phyloP scores from a whole-genome alignment of 2,888 invertebrate genomes.

The Tryphoninae sp. region DNA sequence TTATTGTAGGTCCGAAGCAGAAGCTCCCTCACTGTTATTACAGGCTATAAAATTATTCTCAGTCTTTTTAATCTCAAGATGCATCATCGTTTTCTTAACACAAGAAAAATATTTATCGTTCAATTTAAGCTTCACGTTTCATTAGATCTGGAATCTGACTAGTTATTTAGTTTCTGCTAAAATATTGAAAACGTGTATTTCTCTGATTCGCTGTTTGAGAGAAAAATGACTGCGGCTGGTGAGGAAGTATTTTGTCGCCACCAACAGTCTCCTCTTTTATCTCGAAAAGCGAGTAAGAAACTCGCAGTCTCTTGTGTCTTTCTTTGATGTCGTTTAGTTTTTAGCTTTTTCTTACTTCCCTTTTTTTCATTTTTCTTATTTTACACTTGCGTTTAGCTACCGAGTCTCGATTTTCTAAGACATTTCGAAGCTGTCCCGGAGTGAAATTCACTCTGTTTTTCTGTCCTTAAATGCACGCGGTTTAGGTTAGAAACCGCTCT shows the following conservation, averaged over 20 bases:
- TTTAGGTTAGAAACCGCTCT: constrained; percentile 49
- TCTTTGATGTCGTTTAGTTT: constrained; percentile 25
- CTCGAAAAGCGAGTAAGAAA: constrained; percentile 16
- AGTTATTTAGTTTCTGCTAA: constrained; percentile 2
- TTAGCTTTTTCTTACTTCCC: constrained; percentile 17
- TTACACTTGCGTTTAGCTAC: constrained; percentile 56
- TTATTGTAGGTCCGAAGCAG: constrained; percentile 46
- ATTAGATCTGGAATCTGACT: neutral
- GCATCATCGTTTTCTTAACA: constrained; percentile 23
- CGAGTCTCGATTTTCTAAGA: constrained; percentile 26
- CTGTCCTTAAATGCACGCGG: constrained; percentile 18
- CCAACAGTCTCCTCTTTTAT: constrained; percentile 1
- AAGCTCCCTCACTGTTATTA: constrained; percentile 44
- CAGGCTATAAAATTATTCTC: constrained; percentile 45
- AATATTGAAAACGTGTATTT: constrained; percentile 15
- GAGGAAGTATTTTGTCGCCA: constrained; percentile 15
- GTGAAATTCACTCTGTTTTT: constrained; percentile 37
- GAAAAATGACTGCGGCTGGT: constrained; percentile 24
- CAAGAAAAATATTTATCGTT: constrained; percentile 47
- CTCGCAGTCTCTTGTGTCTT: constrained; percentile 24
- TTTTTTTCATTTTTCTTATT: constrained; percentile 63
- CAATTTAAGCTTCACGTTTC: constrained; percentile 17
- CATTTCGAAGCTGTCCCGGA: constrained; percentile 22
- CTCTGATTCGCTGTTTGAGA: constrained; percentile 23
- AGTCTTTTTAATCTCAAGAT: constrained; percentile 17